phyloP scores from a whole-genome alignment of 2,888 invertebrate genomes.

The Ophion obscuratus region DNA sequence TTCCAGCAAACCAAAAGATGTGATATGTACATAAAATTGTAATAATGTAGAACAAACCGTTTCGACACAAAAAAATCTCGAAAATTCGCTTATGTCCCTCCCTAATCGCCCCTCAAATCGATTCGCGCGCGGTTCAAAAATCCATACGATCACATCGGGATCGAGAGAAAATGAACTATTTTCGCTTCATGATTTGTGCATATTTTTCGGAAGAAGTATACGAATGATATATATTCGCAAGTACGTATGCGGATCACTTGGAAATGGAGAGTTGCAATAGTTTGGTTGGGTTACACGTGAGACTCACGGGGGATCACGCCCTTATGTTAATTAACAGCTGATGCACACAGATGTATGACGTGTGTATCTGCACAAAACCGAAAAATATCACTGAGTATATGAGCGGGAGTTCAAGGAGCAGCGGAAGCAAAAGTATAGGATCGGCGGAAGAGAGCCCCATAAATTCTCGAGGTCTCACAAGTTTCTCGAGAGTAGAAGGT shows the following conservation, averaged over 20 bases:
- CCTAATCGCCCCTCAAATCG: no score
- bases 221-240: constrained; percentile 3
- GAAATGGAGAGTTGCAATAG: background rate
- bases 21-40: no score
- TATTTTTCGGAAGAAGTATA: constrained; percentile 28
- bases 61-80: no score
- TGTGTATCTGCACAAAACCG: constrained; percentile 3
- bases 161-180: constrained; percentile 37
- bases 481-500: constrained; percentile 63
- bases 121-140: no score
- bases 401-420: constrained; percentile 51
- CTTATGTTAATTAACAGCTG: constrained; percentile 20
- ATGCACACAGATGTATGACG: background rate
- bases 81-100: no score
- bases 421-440: constrained; percentile 24
- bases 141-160: constrained; percentile 19
- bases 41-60: no score
- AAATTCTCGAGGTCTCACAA: constrained; percentile 65
- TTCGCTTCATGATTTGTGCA: constrained; percentile 50
- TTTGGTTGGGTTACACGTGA: no score
- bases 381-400: constrained; percentile 40
- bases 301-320: constrained; percentile 5
- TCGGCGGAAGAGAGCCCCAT: constrained; percentile 57
- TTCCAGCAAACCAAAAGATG: no score
- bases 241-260: background rate